These are phyloP conservation scores for Sciurus vulgaris DNA, from an alignment of 2,797 vertebrate species.

Conservation along the genomic window DNA sequence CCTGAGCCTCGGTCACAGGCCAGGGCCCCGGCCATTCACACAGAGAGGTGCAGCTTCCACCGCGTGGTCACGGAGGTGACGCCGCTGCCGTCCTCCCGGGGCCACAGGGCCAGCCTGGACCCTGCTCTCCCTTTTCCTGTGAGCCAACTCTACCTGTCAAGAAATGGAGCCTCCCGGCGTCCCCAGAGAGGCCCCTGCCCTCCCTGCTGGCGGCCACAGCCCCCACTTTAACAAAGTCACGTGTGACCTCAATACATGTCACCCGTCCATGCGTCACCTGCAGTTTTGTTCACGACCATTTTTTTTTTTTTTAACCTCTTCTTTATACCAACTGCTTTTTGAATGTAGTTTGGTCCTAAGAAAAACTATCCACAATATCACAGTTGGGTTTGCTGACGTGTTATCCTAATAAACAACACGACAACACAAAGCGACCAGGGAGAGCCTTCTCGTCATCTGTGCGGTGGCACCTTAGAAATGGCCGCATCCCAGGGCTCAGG, in stretches of 20 bases:
- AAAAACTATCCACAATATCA: background rate
- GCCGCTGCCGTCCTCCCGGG: too few species aligned
- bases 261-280: background rate
- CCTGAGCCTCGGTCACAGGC: too few species aligned
- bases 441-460: background rate
- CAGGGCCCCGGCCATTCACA: too few species aligned
- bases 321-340: background rate
- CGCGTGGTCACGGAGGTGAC: too few species aligned
- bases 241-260: background rate
- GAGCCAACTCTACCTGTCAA: too few species aligned
- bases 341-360: background rate
- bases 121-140: too few species aligned
- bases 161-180: background rate
- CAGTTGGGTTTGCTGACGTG: background rate
- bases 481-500: rapidly evolving
- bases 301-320: background rate
- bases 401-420: background rate
- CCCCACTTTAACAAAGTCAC: background rate
- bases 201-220: rapidly evolving
- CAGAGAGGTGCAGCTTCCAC: too few species aligned
- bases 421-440: background rate
- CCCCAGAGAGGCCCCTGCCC: rapidly evolving
- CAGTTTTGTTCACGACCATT: background rate
- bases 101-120: too few species aligned
- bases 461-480: background rate